Conservation (phyloP, 2,888 invertebrate genomes). For the Cecidostiba fungosa region DNA sequence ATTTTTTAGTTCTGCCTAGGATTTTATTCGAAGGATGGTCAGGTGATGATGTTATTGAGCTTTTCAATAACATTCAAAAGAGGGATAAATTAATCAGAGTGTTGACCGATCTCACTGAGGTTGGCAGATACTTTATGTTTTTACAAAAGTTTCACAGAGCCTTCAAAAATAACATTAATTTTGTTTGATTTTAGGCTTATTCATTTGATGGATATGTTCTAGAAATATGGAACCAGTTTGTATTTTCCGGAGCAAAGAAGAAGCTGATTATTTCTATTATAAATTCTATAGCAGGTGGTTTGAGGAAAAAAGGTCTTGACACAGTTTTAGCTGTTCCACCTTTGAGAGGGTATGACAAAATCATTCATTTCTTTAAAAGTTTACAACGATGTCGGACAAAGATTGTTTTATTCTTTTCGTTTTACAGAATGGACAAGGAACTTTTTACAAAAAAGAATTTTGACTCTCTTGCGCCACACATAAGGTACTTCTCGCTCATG, state of each 20-base stretch:
- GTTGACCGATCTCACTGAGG: constrained; percentile 83
- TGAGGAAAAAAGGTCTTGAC: constrained; percentile 80
- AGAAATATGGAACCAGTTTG: constrained; percentile 94
- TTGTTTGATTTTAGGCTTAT: constrained; percentile 85
- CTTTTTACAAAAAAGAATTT: constrained; percentile 89
- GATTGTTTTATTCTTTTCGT: constrained; percentile 20
- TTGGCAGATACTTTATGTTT: constrained; percentile 57
- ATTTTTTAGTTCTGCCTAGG: constrained; percentile 91
- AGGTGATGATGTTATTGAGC: constrained; percentile 86
- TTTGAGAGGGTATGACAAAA: constrained; percentile 81
- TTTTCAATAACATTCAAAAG: constrained; percentile 87
- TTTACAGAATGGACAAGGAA: constrained; percentile 77
- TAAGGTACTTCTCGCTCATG: constrained; percentile 96
- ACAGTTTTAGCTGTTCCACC: constrained; percentile 92
- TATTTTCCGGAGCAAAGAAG: constrained; percentile 83
- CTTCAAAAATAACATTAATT: background rate
- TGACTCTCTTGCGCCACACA: constrained; percentile 87
- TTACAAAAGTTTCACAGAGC: background rate
- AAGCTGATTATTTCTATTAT: constrained; percentile 84
- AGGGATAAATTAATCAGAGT: constrained; percentile 86
- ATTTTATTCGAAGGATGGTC: constrained; percentile 94
- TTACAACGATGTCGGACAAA: constrained; percentile 6
- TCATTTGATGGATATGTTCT: constrained; percentile 94
- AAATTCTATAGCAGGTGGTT: constrained; percentile 83
- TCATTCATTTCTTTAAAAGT: background rate